Conservation (phyloP, 2,113 vertebrate species). For the Bombycilla garrulus region DNA sequence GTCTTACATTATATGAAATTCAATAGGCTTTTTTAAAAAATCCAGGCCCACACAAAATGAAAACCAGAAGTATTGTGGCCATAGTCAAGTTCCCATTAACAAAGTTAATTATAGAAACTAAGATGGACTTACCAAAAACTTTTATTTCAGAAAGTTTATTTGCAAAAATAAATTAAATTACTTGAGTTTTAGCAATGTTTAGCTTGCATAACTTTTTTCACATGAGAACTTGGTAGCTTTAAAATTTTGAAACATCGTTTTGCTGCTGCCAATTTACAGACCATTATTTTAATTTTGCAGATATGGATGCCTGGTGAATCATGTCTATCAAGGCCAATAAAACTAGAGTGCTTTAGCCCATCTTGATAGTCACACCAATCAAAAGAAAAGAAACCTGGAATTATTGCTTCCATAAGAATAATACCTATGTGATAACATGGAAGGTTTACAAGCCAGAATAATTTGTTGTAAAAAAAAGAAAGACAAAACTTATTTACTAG, state of each 20-base stretch:
- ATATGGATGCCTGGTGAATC: not conserved
- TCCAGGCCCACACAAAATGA: not conserved
- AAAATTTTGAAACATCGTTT: not conserved
- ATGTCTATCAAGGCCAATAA: not conserved
- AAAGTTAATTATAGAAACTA: not conserved
- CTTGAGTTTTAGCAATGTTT: not conserved
- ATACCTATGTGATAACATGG: not conserved
- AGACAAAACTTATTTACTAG: not conserved
- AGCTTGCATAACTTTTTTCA: not conserved
- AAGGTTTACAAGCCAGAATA: not conserved
- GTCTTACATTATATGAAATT: not conserved
- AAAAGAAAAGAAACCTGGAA: constrained; percentile 44
- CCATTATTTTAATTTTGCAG: constrained; percentile 25
- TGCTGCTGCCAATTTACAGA: not conserved
- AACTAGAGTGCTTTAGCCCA: constrained; percentile 7
- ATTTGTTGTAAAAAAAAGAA: not conserved
- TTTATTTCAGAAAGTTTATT: not conserved
- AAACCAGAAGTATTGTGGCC: not conserved
- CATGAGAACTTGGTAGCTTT: not conserved
- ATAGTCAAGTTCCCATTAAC: not conserved
- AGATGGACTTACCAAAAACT: not conserved
- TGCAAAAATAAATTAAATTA: not conserved
- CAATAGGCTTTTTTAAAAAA: not conserved
- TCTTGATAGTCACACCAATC: constrained; percentile 22
- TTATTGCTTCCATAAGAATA: constrained; percentile 21